Evolutionary conservation across 2,113 vertebrate species (phyloP).

Genomic region (Crotophaga sulcirostris): DNA sequence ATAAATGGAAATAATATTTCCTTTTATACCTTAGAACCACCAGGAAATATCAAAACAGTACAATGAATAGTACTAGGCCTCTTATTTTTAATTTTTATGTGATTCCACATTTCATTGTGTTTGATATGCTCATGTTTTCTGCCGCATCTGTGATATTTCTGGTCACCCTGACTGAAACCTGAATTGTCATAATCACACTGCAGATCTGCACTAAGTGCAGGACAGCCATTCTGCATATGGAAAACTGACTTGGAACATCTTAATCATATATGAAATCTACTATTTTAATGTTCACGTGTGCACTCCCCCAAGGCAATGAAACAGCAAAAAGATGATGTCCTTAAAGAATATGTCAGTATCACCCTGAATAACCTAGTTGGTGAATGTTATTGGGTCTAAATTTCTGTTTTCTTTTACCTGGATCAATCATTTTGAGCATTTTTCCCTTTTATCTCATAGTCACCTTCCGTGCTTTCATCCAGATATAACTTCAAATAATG

Average conservation of each 20-base stretch:
- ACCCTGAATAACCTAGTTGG: not conserved
- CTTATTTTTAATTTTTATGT: not conserved
- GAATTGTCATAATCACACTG: not conserved
- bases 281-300: accelerated
- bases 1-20: not conserved
- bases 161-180: not conserved
- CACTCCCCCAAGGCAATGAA: not conserved
- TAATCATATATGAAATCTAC: not conserved
- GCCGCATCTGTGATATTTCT: not conserved
- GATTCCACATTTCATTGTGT: not conserved
- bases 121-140: not conserved
- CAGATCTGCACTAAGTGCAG: not conserved
- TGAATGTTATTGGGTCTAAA: not conserved
- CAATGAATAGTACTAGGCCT: not conserved
- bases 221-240: not conserved
- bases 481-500: slow-evolving; percentile 9
- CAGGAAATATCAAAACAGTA: not conserved
- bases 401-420: not conserved
- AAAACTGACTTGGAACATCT: not conserved
- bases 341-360: not conserved
- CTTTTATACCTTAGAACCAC: not conserved
- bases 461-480: slow-evolving; percentile 6
- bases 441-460: not conserved
- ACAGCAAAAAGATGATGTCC: not conserved
- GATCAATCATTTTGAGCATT: not conserved